phyloP scores from a whole-genome alignment of 2,113 vertebrate genomes.

The Camelus dromedarius region DNA sequence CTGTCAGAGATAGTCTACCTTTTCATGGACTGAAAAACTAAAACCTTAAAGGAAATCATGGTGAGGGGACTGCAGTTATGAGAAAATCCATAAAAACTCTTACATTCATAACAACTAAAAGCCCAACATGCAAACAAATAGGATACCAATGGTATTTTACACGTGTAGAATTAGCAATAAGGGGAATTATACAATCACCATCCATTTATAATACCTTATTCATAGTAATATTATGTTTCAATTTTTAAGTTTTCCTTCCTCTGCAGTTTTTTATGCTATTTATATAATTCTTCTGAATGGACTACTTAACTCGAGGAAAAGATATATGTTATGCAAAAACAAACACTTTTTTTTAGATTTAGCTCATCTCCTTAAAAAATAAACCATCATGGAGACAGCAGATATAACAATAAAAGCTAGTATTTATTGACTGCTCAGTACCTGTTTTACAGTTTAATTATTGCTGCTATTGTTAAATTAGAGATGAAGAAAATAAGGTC shows the following conservation, averaged over 20 bases:
- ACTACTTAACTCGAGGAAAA: not conserved
- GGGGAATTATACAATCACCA: not conserved
- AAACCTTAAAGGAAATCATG: not conserved
- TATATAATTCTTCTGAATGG: not conserved
- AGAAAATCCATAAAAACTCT: not conserved
- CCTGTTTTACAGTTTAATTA: not conserved
- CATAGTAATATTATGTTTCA: not conserved
- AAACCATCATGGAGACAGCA: not conserved
- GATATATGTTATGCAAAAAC: not conserved
- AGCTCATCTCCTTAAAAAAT: conserved; percentile 39
- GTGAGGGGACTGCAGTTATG: not conserved
- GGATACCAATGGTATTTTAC: not conserved
- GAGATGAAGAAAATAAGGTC: not conserved
- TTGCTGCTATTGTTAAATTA: not conserved
- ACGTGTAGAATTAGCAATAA: conserved; percentile 16
- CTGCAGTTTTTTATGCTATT: not conserved
- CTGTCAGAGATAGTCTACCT: not conserved
- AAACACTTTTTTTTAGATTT: not conserved
- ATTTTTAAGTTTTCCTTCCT: conserved; percentile 38
- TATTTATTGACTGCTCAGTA: not conserved
- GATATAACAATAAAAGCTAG: not conserved
- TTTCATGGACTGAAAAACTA: not conserved
- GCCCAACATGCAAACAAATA: not conserved
- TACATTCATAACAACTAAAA: not conserved
- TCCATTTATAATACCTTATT: not conserved